Base-by-base conservation (phyloP, 92 coral and sea anemone genomes). In the Muricea muricata region DNA sequence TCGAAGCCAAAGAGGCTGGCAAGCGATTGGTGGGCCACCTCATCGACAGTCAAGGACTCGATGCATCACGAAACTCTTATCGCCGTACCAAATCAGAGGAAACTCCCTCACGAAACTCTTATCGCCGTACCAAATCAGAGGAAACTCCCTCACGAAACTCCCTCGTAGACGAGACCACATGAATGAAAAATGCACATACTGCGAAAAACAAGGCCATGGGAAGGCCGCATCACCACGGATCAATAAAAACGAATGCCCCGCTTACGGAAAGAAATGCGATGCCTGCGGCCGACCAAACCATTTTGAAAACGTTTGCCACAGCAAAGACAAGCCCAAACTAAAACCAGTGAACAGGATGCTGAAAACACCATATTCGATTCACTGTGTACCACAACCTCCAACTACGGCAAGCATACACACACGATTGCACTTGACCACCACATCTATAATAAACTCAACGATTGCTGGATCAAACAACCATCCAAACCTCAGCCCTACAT, bases 1-100 rank as follows among this genome's bases (percentile, higher is more conserved):
- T 88, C 6, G 90, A 89, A 67, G 91, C 85, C 1, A 89, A 91
- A 55, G 91, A 89, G 46, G 63, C 91, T n/a, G 91, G 93, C 0
- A 92, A 84, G 60, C 21, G 92, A 28, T 90, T 93, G 1, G 93
- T 90, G 13, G 96, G 90, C 24, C 85, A 73, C 31, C 87, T 92
- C 4, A 70, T 79, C 31, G 75, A 87, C 6, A 80, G 73, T 87
- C 93, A 87, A 41, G 89, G 95, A 1, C 88, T 82, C 0, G 84
- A 84, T 10, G 91, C 90, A 3, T 33, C 86, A 0, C 54, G 89
- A 28, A 87, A 93, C 79, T 89, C 81, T 18, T 86, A 87, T 80
- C 84, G 85, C 32, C 84, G 47, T 0, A 33, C 14, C 41, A 73
- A 87, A 23, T 65, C 83, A 12, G 78, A 92, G 8, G 89, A 61